Evolutionary conservation across 37 sponge, comb jelly and placozoan genomes (phyloP), one percentile per base, ranked within the genome.

Genomic region (Ianthella basta): DNA sequence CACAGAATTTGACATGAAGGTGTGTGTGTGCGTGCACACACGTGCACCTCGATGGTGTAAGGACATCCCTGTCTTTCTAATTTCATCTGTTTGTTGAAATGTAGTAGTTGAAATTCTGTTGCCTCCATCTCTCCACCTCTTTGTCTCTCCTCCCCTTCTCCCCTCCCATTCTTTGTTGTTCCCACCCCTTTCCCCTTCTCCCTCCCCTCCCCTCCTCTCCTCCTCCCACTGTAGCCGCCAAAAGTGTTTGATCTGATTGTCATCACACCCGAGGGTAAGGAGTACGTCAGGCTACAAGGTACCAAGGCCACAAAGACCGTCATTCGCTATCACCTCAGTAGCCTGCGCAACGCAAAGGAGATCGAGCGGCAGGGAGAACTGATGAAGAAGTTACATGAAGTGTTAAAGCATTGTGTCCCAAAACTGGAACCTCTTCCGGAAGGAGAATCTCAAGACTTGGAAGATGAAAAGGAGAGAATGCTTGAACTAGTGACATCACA

Each of bases 331-430:
- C 78, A 75, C 25, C 3, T 75, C 25, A 24, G 24, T 13, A 12
- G 53, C 5, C 53, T 75, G 8, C 21, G 53, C 23, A 19, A 39
- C 3, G 78, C 8, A 2, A 24, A 24, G n/a, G 37, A 19, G n/a
- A 1, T 4, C 18, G 18, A 57, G 81, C 30, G 81, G 34, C 60
- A 77, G 77, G 55, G 37, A 23, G 86, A 80, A 32, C 36, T 85
- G 78, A 6, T 53, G 6, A 75, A 75, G 53, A 40, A 75, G 53
- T 24, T 75, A 3, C 37, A 41, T 18, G 78, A 75, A 21, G 78
- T 50, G 20, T 24, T 75, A 18, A 18, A 20, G 53, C 21, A n/a
- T 1, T 75, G 44, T 36, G 54, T 75, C 15, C 78, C 78, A 4
- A 24, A 39, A 39, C 14, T 75, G 20, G 40, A 44, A 36, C 5